phyloP scores from a whole-genome alignment of 2,113 vertebrate genomes.

The Stegastes partitus region DNA sequence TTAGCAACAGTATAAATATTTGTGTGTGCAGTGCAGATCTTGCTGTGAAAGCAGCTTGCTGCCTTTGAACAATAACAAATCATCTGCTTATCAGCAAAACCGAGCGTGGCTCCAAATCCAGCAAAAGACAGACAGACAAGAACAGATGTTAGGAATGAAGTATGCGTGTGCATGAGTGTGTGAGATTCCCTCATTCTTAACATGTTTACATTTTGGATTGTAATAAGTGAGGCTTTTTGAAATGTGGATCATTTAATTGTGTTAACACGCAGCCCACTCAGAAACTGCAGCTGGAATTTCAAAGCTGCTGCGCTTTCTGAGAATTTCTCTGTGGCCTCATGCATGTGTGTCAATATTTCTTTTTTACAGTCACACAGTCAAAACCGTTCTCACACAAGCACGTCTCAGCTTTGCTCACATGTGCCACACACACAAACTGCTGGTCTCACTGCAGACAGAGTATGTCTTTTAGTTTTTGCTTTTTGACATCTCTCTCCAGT shows the following conservation, averaged over 20 bases:
- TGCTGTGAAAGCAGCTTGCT: conserved; percentile 67
- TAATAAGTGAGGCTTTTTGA: conserved; percentile 59
- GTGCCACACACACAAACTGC: conserved; percentile 4
- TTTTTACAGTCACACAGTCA: conserved; percentile 24
- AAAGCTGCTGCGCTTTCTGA: conserved; percentile 26
- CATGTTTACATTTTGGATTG: conserved; percentile 60
- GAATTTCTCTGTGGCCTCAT: neutral
- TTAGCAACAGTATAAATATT: conserved; percentile 73
- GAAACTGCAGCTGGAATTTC: conserved; percentile 47
- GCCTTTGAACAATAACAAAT: conserved; percentile 76
- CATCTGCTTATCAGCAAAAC: conserved; percentile 72
- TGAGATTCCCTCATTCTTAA: conserved; percentile 22
- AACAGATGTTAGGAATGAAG: conserved; percentile 66
- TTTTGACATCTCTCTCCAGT: conserved; percentile 25
- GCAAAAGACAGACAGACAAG: conserved; percentile 43
- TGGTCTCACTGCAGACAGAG: conserved; percentile 1
- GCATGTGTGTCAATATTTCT: conserved; percentile 19
- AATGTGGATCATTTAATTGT: conserved; percentile 61
- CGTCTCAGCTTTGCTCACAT: conserved; percentile 12
- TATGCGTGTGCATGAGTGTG: conserved; percentile 4
- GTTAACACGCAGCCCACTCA: conserved; percentile 58
- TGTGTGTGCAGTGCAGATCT: conserved; percentile 62
- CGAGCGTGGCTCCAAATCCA: conserved; percentile 37
- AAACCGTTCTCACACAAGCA: conserved; percentile 5
- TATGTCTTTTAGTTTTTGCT: conserved; percentile 5